These are phyloP conservation scores for Corythoichthys intestinalis DNA, from an alignment of 2,113 vertebrate genomes.

Conservation along the genomic window DNA sequence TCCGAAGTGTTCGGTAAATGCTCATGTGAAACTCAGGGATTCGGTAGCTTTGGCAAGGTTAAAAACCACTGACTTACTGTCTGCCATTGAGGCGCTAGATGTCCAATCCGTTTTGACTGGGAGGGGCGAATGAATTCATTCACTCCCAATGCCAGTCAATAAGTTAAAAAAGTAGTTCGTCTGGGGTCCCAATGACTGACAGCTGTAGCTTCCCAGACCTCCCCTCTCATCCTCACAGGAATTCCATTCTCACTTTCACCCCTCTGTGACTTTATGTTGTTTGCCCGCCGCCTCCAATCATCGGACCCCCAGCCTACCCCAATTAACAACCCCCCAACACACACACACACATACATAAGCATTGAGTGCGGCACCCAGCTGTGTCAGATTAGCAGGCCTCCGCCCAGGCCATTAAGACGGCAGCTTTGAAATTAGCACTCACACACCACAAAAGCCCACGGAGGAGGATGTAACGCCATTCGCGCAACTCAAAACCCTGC, in stretches of 20 bases:
- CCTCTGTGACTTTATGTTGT: constrained; percentile 53
- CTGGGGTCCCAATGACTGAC: background rate
- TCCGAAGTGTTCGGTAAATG: too few relatives aligned
- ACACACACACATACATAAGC: constrained; percentile 3
- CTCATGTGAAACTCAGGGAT: too few relatives aligned
- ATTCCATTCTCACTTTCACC: constrained; percentile 39
- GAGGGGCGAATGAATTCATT: too few relatives aligned
- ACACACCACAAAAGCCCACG: constrained; percentile 18
- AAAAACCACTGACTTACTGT: too few relatives aligned
- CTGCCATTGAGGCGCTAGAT: too few relatives aligned
- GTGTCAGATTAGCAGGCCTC: constrained; percentile 42
- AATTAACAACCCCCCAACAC: constrained; percentile 58
- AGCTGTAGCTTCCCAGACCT: background rate
- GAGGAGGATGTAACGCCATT: constrained; percentile 2
- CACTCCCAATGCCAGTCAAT: too few relatives aligned
- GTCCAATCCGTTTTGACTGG: too few relatives aligned
- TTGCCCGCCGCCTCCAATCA: constrained; percentile 45
- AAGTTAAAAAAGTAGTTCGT: background rate
- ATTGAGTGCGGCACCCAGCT: constrained; percentile 37
- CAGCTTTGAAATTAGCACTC: constrained; percentile 36
- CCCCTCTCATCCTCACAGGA: constrained; percentile 13
- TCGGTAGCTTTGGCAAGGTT: too few relatives aligned
- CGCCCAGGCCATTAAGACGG: constrained; percentile 20
- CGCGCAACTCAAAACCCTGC: background rate
- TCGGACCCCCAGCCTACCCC: constrained; percentile 44